These are phyloP conservation scores for Macrophya annulata DNA, from an alignment of 2,888 invertebrate genomes.

Conservation along the genomic window DNA sequence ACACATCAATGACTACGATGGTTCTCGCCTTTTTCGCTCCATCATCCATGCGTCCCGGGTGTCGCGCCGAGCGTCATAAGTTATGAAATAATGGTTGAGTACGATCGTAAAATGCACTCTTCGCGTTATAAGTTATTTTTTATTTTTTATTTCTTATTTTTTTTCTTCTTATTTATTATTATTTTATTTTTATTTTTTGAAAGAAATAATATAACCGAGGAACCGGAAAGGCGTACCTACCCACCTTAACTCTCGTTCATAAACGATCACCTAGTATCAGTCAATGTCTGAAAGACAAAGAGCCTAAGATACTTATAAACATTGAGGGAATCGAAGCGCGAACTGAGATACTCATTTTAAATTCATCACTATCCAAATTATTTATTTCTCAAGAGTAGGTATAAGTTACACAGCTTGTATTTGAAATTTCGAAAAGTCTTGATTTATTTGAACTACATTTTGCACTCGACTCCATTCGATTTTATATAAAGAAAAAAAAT, in stretches of 20 bases:
- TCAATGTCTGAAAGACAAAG: constrained; percentile 47
- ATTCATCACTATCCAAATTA: constrained; percentile 17
- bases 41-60: constrained; percentile 35
- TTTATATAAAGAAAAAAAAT: not conserved
- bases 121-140: constrained; percentile 26
- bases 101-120: constrained; percentile 50
- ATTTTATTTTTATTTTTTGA: not conserved
- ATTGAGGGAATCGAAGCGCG: constrained; percentile 16
- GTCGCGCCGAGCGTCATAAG: constrained; percentile 4
- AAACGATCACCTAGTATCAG: constrained; percentile 30
- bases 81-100: constrained; percentile 46
- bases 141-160: constrained; percentile 27
- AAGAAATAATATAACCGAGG: constrained; percentile 18
- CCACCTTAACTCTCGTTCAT: not conserved
- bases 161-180: no score
- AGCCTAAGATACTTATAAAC: constrained; percentile 13
- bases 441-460: not conserved
- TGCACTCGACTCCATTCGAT: no score
- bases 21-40: constrained; percentile 32
- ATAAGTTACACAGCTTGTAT: not conserved
- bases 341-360: not conserved
- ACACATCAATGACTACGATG: constrained; percentile 45
- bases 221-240: not conserved
- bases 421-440: not conserved
- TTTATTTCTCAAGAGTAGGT: not conserved